Evolutionary conservation across 2,113 vertebrate genomes (phyloP).

Genomic region (Camelus dromedarius): DNA sequence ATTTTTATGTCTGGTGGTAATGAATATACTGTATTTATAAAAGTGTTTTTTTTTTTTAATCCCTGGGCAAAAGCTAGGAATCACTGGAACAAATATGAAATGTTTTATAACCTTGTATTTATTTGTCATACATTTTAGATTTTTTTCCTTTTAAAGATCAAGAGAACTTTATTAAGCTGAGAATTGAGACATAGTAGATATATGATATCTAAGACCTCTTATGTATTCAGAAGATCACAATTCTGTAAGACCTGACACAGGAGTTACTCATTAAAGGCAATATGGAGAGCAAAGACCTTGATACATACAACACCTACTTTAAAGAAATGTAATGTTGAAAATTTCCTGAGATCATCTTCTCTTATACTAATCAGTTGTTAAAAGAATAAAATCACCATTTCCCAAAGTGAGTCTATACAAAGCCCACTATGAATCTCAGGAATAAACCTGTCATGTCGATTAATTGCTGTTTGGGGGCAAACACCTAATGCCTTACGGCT

Average conservation of each 20-base stretch:
- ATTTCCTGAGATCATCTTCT: background rate
- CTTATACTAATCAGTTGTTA: background rate
- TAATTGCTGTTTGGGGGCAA: background rate
- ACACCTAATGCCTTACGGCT: background rate
- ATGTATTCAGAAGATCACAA: background rate
- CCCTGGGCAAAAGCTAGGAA: background rate
- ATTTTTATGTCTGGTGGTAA: conserved; percentile 6
- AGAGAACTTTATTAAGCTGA: background rate
- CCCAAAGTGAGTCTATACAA: background rate
- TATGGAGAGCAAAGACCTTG: background rate
- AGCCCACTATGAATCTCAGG: background rate
- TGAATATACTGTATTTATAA: background rate
- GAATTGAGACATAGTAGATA: background rate
- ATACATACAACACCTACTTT: background rate
- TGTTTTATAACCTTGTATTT: background rate
- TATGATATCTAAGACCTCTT: background rate
- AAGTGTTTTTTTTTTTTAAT: background rate
- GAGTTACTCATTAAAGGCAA: background rate
- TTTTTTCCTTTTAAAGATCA: background rate
- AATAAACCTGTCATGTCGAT: background rate
- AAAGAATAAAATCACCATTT: background rate
- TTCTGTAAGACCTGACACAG: background rate
- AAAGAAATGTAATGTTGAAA: conserved; percentile 42
- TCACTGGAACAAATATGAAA: background rate
- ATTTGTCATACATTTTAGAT: background rate